These are phyloP conservation scores for Ptychodera flava DNA, from an alignment of 35 echinoderm and acorn worm genomes.

Conservation along the genomic window DNA sequence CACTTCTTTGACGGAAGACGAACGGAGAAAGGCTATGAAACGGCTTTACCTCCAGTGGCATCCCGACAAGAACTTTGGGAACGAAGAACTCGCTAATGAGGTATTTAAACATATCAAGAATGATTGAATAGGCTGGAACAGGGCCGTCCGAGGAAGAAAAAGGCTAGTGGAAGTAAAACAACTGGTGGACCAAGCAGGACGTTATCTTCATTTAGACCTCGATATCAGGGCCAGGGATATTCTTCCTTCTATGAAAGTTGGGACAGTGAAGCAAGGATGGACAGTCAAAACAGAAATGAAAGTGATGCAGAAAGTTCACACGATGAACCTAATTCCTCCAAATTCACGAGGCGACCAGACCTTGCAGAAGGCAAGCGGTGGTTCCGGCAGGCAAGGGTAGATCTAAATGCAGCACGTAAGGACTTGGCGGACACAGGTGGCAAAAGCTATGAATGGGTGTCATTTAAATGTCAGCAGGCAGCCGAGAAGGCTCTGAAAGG, in stretches of 20 bases:
- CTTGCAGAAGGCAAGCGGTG: conserved; percentile 11
- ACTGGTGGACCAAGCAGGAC: too few relatives aligned
- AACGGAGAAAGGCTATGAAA: conserved; percentile 12
- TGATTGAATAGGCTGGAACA: conserved; percentile 8
- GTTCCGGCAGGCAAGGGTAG: conserved; percentile 23
- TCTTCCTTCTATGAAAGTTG: neutral
- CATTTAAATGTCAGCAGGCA: conserved; percentile 19
- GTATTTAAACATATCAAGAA: conserved; percentile 36
- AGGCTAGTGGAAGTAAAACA: neutral
- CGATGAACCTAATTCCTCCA: too few relatives aligned
- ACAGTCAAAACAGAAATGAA: too few relatives aligned
- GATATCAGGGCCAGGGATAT: too few relatives aligned
- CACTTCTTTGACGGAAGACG: neutral
- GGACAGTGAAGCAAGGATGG: neutral
- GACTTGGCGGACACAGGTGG: neutral
- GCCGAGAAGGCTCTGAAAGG: conserved; percentile 32
- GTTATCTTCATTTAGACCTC: too few relatives aligned
- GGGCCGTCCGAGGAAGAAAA: neutral
- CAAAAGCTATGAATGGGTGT: neutral
- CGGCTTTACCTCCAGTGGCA: conserved; percentile 39
- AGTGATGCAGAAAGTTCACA: too few relatives aligned
- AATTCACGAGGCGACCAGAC: neutral
- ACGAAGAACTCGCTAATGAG: conserved; percentile 17
- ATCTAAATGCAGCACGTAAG: conserved; percentile 10
- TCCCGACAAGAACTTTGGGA: conserved; percentile 40